Evolutionary conservation across 1,140 invertebrate species (phyloP).

Genomic region (Tyrophagus putrescentiae): DNA sequence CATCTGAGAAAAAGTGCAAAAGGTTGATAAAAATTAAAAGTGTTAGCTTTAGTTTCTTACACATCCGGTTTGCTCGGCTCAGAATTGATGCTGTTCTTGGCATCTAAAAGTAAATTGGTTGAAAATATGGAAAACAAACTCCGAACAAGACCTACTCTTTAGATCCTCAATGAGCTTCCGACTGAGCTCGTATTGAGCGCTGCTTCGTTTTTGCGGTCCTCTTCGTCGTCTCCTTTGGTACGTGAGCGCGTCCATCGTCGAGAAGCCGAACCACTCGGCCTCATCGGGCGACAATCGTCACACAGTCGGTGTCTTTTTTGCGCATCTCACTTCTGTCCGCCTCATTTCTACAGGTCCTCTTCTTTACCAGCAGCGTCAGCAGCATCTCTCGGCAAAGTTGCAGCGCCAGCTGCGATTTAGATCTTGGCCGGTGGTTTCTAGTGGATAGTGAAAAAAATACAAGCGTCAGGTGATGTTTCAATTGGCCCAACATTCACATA

Average conservation of each 20-base stretch:
- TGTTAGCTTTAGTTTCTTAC: no score
- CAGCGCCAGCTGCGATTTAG: conserved; percentile 63
- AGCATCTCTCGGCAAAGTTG: conserved; percentile 69
- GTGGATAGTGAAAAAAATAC: conserved; percentile 24
- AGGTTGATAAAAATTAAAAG: conserved; percentile 1
- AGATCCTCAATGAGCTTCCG: conserved; percentile 55
- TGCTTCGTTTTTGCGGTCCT: conserved; percentile 23
- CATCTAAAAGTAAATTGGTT: background rate
- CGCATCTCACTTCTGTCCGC: conserved; percentile 57
- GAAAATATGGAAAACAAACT: conserved; percentile 12
- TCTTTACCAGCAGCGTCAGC: conserved; percentile 52
- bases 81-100: no score
- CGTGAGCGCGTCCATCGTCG: conserved; percentile 51
- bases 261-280: conserved; percentile 89
- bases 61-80: no score
- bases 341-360: conserved; percentile 53
- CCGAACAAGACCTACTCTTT: conserved; percentile 31
- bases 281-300: conserved; percentile 58
- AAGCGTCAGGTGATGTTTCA: conserved; percentile 20
- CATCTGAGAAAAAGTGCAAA: background rate
- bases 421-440: conserved; percentile 68
- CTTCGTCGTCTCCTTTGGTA: conserved; percentile 46
- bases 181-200: conserved; percentile 58
- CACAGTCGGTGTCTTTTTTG: conserved; percentile 66
- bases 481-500: conserved; percentile 24